A percentile compares a stretch with the other conserved stretches of the same genome.
Evolutionary conservation across 2,888 invertebrate species (phyloP).

Genomic region (Ichneumon xanthorius): DNA sequence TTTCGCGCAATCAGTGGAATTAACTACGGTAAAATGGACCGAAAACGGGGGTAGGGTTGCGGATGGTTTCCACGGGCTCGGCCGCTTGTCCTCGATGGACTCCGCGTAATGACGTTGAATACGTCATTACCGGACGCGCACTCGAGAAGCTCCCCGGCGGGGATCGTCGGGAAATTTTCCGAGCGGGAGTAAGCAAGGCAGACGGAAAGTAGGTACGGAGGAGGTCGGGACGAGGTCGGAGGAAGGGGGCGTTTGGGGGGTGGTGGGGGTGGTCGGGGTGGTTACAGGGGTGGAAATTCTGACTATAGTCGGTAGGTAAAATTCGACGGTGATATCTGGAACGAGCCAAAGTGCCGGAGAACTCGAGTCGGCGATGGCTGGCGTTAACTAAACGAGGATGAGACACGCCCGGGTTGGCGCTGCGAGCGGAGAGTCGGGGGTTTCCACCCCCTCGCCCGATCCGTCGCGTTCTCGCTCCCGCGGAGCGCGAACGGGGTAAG

Average conservation of each 20-base stretch:
- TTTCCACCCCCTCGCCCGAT: conserved; percentile 13
- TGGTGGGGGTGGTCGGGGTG: background rate
- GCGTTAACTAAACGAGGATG: conserved; percentile 19
- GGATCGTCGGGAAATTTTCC: background rate
- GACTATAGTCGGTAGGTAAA: conserved; percentile 5
- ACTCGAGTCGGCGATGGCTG: conserved; percentile 23
- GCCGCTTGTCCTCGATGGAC: conserved; percentile 9
- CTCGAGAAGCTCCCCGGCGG: background rate
- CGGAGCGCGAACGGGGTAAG: conserved; percentile 38
- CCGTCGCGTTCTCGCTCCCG: conserved; percentile 7
- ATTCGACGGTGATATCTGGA: conserved; percentile 4
- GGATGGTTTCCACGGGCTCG: background rate
- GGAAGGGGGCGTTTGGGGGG: background rate
- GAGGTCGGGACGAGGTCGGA: background rate
- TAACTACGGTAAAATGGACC: conserved; percentile 23
- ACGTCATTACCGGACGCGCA: conserved; percentile 26
- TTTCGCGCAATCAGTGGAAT: conserved; percentile 1
- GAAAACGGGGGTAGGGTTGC: background rate
- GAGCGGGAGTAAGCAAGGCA: background rate
- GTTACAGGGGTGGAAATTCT: background rate
- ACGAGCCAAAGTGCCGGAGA: conserved; percentile 14
- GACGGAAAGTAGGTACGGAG: background rate
- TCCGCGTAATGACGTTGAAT: conserved; percentile 18
- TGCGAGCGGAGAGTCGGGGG: background rate
- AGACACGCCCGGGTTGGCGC: conserved; percentile 10